Base-by-base conservation (phyloP, 2,888 invertebrate species). In the Hofmannophila pseudospretella region DNA sequence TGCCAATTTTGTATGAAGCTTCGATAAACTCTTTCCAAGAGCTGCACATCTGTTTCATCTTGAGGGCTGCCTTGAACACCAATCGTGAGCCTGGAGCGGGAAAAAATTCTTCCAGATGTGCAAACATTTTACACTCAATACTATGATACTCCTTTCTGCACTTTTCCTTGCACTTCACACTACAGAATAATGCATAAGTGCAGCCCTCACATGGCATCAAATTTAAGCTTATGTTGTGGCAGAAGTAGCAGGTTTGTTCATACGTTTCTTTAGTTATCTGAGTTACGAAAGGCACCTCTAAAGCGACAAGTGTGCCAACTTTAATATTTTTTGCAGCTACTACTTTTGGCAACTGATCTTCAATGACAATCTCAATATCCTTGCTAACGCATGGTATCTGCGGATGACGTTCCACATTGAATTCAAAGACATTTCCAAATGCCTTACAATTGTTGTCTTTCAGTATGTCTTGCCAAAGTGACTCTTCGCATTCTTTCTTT, bases 141-240 rank as follows among this genome's bases (percentile, higher is more conserved):
- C n/a, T 19, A 14, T 41, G 41, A 7, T 7, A 32, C 10, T 41
- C 41, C n/a, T 41, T 25, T 9, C 8, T 25, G 12, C 38, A 35
- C 11, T 9, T 7, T 1, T 14, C 9, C n/a, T n/a, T 34, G 32
- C 38, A 38, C 1, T 25, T 13, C 7, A 34, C 25, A 9, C 25
- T 9, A 16, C 38, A 38, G 20, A 34, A 38, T 9, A 38, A 5
- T 7, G 13, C 30, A 20, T 9, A 26, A 5, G 8, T 11, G 14
- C 38, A 38, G 2, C 9, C 12, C 0, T 22, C 1, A 14, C 38
- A 38, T 5, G 38, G 38, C 7, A 29, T 20, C 12, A 38, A 20
- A 7, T 38, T 38, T 2, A 38, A 30, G 7, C 34, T 25, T 23
- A 34, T 19, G 13, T 31, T 34, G 31, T 34, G 34, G 10, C 38